Evolutionary conservation across 1,140 invertebrate genomes (phyloP).

Genomic region (Heliconius eleuchia): DNA sequence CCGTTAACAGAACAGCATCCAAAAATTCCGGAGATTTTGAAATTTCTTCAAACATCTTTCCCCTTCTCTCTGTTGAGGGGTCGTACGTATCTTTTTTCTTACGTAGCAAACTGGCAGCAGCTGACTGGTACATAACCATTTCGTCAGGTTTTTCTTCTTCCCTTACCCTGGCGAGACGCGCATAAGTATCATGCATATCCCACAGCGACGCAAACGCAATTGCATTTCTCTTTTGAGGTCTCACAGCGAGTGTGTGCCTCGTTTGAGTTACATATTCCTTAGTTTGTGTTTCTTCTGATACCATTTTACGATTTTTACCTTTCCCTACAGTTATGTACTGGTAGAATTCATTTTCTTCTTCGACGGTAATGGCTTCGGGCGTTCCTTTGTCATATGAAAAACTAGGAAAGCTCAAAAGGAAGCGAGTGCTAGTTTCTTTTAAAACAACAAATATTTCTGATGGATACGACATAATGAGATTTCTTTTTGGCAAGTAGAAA

Average conservation of each 20-base stretch:
- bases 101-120: conserved; percentile 54
- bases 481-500: conserved; percentile 76
- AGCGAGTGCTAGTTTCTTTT: conserved; percentile 85
- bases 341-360: conserved; percentile 85
- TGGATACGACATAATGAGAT: conserved; percentile 63
- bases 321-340: conserved; percentile 84
- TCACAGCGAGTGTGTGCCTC: conserved; percentile 82
- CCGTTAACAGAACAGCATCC: conserved; percentile 84
- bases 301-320: conserved; percentile 84
- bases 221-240: conserved; percentile 80
- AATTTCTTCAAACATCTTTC: conserved; percentile 63
- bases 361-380: conserved; percentile 79
- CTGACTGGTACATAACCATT: conserved; percentile 73
- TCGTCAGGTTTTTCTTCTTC: conserved; percentile 73
- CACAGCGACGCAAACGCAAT: conserved; percentile 86
- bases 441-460: conserved; percentile 83
- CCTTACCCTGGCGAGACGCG: conserved; percentile 63
- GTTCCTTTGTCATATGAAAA: conserved; percentile 83
- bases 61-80: conserved; percentile 30
- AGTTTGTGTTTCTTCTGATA: conserved; percentile 86
- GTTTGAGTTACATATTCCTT: conserved; percentile 82
- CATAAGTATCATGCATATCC: conserved; percentile 87
- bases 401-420: conserved; percentile 85
- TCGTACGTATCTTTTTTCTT: conserved; percentile 53
- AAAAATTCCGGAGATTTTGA: conserved; percentile 78